Percentiles rank a stretch among this genome's conserved stretches.
These are phyloP conservation scores for Epistrophe grossulariae DNA, from an alignment of 2,888 invertebrate species.

Conservation along the genomic window DNA sequence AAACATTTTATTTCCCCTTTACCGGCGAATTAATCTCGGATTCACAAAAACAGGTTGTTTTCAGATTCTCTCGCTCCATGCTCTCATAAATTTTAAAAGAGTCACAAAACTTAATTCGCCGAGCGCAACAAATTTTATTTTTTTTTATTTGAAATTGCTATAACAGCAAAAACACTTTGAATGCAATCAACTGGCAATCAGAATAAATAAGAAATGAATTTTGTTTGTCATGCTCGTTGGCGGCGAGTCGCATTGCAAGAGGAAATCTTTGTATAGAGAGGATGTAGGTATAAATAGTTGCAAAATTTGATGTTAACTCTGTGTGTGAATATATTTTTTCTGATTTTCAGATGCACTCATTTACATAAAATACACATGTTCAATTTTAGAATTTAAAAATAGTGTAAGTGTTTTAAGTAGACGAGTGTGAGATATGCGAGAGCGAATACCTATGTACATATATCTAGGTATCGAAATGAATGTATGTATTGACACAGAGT, in stretches of 20 bases:
- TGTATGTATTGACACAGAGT: conserved; percentile 50
- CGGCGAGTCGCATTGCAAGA: conserved; percentile 11
- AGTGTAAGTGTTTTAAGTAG: conserved; percentile 34
- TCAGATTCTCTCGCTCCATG: background rate
- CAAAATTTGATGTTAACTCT: background rate
- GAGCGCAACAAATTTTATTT: conserved; percentile 30
- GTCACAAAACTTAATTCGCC: conserved; percentile 14
- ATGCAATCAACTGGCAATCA: conserved; percentile 48
- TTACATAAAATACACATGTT: conserved; percentile 11
- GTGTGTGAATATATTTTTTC: background rate
- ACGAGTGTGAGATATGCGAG: too few species aligned
- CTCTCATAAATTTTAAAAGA: background rate
- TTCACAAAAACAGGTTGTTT: conserved; percentile 37
- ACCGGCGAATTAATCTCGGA: conserved; percentile 42
- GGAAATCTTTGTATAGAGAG: conserved; percentile 14
- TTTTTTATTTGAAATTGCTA: conserved; percentile 11
- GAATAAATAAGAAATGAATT: conserved; percentile 24
- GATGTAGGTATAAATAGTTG: background rate
- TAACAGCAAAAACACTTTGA: conserved; percentile 10
- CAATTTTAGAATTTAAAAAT: conserved; percentile 59
- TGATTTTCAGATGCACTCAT: conserved; percentile 9
- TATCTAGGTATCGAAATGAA: conserved; percentile 35
- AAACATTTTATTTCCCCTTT: conserved; percentile 3
- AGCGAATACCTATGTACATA: background rate
- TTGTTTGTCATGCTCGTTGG: conserved; percentile 37